phyloP scores from a whole-genome alignment of 2,888 invertebrate species.

The Blastobasis adustella region DNA sequence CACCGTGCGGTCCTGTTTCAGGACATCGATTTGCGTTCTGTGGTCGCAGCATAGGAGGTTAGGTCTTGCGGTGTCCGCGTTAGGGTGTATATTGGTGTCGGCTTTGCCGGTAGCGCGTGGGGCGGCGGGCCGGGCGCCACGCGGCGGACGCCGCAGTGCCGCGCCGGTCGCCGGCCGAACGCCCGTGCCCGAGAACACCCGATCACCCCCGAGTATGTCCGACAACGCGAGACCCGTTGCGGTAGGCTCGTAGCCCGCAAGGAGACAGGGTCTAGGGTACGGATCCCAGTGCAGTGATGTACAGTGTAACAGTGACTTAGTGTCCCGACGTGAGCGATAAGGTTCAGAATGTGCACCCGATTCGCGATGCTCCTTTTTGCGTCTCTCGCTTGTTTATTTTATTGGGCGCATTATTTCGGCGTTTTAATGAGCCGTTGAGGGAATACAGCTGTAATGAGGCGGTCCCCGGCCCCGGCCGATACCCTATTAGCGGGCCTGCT shows the following conservation, averaged over 20 bases:
- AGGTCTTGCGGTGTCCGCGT: slow-evolving; percentile 17
- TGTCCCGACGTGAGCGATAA: too few species aligned
- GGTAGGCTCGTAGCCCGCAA: slow-evolving; percentile 37
- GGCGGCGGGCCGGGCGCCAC: slow-evolving; percentile 34
- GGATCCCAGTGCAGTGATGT: too few species aligned
- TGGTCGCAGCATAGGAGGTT: slow-evolving; percentile 15
- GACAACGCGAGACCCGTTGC: slow-evolving; percentile 52
- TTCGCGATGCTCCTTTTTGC: too few species aligned
- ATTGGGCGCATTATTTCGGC: too few species aligned
- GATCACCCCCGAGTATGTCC: slow-evolving; percentile 23
- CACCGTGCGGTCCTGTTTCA: slow-evolving; percentile 57
- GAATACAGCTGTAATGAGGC: too few species aligned
- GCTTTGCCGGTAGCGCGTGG: slow-evolving; percentile 7
- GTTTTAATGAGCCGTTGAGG: too few species aligned
- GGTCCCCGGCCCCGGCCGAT: too few species aligned
- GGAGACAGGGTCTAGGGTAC: too few species aligned
- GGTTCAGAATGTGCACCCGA: too few species aligned
- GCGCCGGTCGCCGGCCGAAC: slow-evolving; percentile 57
- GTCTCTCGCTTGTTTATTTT: too few species aligned
- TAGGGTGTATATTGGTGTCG: slow-evolving; percentile 25
- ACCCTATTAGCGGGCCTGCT: too few species aligned
- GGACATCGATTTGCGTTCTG: slow-evolving; percentile 65
- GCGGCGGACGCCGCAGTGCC: slow-evolving; percentile 62
- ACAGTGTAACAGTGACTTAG: too few species aligned
- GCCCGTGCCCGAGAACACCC: slow-evolving; percentile 37